Percentiles rank a stretch among this genome's conserved stretches.
Evolutionary conservation across 2,888 invertebrate genomes (phyloP).

Genomic region (Embidobia sp.): DNA sequence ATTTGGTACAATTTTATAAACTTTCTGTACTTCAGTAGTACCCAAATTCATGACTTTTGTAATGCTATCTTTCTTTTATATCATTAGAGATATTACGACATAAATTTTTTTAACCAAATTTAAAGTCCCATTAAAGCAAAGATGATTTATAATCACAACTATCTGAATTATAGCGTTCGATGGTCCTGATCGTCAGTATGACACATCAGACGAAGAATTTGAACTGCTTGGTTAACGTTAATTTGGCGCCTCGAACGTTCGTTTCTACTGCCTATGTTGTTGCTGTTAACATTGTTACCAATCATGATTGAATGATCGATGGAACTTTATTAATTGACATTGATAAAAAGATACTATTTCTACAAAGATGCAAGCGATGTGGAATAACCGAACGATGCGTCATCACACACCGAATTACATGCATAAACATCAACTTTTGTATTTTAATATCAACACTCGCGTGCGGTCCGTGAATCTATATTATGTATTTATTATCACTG

Average conservation of each 20-base stretch:
- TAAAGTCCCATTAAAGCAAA: too few species aligned
- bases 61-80: too few species aligned
- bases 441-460: conserved; percentile 47
- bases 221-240: conserved; percentile 87
- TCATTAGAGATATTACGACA: too few species aligned
- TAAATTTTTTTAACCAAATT: too few species aligned
- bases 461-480: conserved; percentile 8
- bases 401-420: conserved; percentile 38
- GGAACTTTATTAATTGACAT: conserved; percentile 25
- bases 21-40: too few species aligned
- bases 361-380: conserved; percentile 11
- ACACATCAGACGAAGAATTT: conserved; percentile 92
- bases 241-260: conserved; percentile 20
- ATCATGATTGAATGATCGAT: conserved; percentile 28
- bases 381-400: neutral
- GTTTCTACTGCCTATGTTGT: conserved; percentile 63
- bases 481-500: conserved; percentile 32
- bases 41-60: too few species aligned
- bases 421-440: conserved; percentile 47
- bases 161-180: conserved; percentile 82
- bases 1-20: too few species aligned
- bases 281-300: conserved; percentile 58
- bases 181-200: conserved; percentile 85
- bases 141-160: conserved; percentile 62
- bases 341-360: conserved; percentile 35